Conservation (phyloP, 2,113 vertebrate genomes). For the Ctenomys sociabilis region DNA sequence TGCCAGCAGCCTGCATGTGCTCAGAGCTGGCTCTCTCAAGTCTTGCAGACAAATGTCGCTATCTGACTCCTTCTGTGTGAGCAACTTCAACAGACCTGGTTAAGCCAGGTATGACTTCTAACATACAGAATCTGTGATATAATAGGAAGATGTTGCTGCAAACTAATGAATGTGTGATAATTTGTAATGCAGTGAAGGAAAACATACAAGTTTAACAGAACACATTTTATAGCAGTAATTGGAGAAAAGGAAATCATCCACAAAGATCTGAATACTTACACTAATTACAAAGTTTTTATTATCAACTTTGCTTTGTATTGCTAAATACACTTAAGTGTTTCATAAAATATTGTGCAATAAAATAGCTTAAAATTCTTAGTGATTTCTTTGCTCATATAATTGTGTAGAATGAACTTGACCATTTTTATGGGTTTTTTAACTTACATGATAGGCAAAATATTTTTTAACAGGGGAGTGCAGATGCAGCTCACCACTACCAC, state of each 20-base stretch:
- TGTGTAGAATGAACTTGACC: constrained; percentile 11
- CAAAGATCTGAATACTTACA: constrained; percentile 55
- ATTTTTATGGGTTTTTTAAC: constrained; percentile 1
- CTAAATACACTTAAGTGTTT: constrained; percentile 50
- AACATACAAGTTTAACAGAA: constrained; percentile 19
- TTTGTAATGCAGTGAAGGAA: neutral
- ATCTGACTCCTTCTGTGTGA: neutral
- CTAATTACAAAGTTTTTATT: constrained; percentile 24
- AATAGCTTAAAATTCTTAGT: constrained; percentile 33
- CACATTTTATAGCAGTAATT: neutral
- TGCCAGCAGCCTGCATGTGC: neutral
- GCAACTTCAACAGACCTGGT: neutral
- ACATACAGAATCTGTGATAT: neutral
- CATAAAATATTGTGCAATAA: constrained; percentile 30
- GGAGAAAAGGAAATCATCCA: constrained; percentile 18
- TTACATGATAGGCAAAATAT: neutral
- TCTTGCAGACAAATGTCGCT: neutral
- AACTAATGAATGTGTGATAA: neutral
- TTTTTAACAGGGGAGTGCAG: neutral
- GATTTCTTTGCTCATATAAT: constrained; percentile 19
- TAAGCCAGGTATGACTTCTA: neutral
- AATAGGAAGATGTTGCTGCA: neutral
- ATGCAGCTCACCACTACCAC: too few relatives aligned
- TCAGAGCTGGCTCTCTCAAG: neutral
- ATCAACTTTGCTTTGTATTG: neutral